Percentiles rank a stretch among this genome's conserved stretches.
Conservation (phyloP, 2,797 vertebrate species). For the Sternotherus odoratus region DNA sequence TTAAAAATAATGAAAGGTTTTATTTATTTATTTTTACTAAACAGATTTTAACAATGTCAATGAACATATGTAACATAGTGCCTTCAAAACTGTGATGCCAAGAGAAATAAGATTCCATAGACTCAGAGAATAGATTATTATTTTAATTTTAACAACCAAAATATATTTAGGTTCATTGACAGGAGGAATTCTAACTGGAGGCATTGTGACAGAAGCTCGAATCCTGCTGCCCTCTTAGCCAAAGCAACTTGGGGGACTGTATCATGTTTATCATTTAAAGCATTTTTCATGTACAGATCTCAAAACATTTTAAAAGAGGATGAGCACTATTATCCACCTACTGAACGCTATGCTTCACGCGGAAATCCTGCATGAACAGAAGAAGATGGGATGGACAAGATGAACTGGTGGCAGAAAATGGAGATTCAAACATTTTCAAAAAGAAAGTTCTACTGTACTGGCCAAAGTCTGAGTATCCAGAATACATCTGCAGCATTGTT, state of each 20-base stretch:
- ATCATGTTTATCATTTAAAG: not conserved
- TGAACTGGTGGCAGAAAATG: not conserved
- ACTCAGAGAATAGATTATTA: not conserved
- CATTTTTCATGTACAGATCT: not conserved
- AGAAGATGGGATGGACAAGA: not conserved
- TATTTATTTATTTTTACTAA: not conserved
- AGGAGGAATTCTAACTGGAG: not conserved
- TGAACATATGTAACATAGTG: not conserved
- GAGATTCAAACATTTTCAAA: not conserved
- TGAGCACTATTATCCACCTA: fast-evolving
- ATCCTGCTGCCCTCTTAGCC: not conserved
- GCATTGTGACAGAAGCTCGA: not conserved
- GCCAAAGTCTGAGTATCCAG: not conserved
- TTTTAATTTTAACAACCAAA: not conserved
- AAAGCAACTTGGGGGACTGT: fast-evolving
- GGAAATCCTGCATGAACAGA: not conserved
- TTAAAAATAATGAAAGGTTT: not conserved
- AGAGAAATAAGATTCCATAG: not conserved
- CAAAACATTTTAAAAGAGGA: not conserved
- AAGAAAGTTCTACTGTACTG: not conserved
- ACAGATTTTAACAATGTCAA: not conserved
- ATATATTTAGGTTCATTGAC: not conserved
- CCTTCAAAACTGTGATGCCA: not conserved
- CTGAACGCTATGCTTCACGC: not conserved
- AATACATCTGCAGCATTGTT: not conserved